Evolutionary conservation across 1,140 invertebrate genomes (phyloP).

Genomic region (Protaetia brevitarsis): DNA sequence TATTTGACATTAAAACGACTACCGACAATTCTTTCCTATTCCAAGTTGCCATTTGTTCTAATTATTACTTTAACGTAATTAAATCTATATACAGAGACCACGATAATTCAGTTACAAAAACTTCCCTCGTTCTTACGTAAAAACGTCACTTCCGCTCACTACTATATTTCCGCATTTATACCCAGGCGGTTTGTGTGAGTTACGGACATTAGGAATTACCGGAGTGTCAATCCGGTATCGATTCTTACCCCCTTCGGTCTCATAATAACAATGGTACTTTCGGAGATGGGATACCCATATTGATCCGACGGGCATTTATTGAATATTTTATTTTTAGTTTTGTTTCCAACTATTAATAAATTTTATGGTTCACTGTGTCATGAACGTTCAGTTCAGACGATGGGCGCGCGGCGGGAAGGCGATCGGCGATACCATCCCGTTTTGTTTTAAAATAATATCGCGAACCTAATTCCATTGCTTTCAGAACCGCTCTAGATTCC

Average conservation of each 20-base stretch:
- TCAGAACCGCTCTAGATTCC: neutral
- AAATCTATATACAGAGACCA: too few relatives aligned
- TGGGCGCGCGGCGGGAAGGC: too few relatives aligned
- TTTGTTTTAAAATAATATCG: constrained; percentile 4
- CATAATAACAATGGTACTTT: constrained; percentile 3
- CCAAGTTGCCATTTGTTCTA: too few relatives aligned
- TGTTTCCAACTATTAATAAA: constrained; percentile 8
- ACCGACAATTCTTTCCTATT: too few relatives aligned
- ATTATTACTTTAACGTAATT: too few relatives aligned
- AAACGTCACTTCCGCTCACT: too few relatives aligned
- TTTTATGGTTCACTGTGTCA: constrained; percentile 14
- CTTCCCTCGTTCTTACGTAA: too few relatives aligned
- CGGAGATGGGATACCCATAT: constrained; percentile 1
- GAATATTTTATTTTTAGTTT: constrained; percentile 18
- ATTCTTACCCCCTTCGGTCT: neutral
- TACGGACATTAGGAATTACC: neutral
- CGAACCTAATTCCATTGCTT: neutral
- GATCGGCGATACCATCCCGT: too few relatives aligned
- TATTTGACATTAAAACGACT: too few relatives aligned
- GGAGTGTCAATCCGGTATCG: neutral
- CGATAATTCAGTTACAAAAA: too few relatives aligned
- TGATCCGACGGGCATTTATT: constrained; percentile 4
- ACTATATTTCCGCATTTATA: neutral
- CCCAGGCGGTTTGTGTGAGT: neutral
- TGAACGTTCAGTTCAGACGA: constrained; percentile 12